A percentile compares a stretch with the other conserved stretches of the same genome.
Evolutionary conservation across 37 sponge, comb jelly and placozoan species (phyloP).

Genomic region (Beroe forskalii): DNA sequence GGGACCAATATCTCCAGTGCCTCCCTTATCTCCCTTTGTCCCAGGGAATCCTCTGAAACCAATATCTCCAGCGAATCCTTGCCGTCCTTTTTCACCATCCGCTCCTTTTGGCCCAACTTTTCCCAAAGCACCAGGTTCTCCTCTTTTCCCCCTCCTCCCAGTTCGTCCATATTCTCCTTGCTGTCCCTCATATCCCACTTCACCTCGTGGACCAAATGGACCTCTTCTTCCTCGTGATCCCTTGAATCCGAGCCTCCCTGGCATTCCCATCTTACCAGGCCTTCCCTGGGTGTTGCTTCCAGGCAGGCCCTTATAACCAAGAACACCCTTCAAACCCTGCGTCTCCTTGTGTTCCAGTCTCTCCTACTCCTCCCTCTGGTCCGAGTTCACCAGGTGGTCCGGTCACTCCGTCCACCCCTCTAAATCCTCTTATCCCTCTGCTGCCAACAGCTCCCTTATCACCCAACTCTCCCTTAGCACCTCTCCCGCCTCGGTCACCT

Average conservation of each 20-base stretch:
- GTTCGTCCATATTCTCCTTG: not conserved
- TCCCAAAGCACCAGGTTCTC: constrained; percentile 2
- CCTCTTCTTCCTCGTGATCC: not conserved
- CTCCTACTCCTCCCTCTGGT: not conserved
- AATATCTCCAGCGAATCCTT: not conserved
- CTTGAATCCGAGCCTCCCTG: not conserved
- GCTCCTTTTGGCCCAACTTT: not conserved
- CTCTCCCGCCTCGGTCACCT: not conserved
- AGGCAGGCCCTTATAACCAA: not conserved
- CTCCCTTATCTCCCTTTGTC: not conserved
- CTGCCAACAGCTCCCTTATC: not conserved
- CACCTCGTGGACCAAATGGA: not conserved
- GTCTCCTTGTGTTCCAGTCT: not conserved
- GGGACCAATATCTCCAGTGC: not conserved
- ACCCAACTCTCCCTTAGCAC: not conserved
- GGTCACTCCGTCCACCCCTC: not conserved
- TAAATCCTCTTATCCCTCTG: not conserved
- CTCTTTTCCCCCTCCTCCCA: not conserved
- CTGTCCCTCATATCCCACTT: not conserved
- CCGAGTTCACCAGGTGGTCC: not conserved
- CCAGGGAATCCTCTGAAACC: constrained; percentile 57
- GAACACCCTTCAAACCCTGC: not conserved
- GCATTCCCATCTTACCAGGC: not conserved
- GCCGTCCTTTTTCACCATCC: not conserved
- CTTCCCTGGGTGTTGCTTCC: not conserved